Evolutionary conservation across 1,140 invertebrate genomes (phyloP).

Genomic region (Papilio polytes): DNA sequence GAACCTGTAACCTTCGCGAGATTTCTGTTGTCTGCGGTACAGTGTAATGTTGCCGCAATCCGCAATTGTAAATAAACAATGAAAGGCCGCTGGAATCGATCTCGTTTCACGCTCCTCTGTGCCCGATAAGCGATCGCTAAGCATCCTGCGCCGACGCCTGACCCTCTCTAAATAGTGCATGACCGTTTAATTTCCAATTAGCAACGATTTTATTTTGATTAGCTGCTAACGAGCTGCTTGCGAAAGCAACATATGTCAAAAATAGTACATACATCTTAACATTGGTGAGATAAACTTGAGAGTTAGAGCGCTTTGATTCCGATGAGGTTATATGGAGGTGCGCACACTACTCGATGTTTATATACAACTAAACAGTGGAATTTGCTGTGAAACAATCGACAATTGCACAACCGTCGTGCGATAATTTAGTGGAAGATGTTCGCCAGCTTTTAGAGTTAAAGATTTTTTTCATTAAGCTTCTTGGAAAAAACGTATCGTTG

Average conservation of each 20-base stretch:
- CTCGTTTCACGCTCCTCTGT: slow-evolving; percentile 44
- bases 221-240: slow-evolving; percentile 6
- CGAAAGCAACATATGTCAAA: not conserved
- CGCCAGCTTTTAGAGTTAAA: no score
- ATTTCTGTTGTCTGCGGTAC: not conserved
- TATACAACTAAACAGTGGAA: no score
- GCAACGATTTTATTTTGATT: not conserved
- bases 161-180: slow-evolving; percentile 38
- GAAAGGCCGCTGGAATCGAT: slow-evolving; percentile 44
- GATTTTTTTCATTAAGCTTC: no score
- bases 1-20: not conserved
- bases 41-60: not conserved
- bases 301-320: not conserved
- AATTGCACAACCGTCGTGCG: no score
- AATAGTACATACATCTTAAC: not conserved
- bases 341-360: no score
- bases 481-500: no score
- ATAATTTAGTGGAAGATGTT: no score
- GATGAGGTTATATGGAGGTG: no score
- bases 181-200: slow-evolving; percentile 35
- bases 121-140: slow-evolving; percentile 37
- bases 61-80: slow-evolving; percentile 40
- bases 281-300: not conserved
- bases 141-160: slow-evolving; percentile 39
- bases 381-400: no score